Evolutionary conservation across 1,140 invertebrate genomes (phyloP).

Genomic region (Hestina assimilis): DNA sequence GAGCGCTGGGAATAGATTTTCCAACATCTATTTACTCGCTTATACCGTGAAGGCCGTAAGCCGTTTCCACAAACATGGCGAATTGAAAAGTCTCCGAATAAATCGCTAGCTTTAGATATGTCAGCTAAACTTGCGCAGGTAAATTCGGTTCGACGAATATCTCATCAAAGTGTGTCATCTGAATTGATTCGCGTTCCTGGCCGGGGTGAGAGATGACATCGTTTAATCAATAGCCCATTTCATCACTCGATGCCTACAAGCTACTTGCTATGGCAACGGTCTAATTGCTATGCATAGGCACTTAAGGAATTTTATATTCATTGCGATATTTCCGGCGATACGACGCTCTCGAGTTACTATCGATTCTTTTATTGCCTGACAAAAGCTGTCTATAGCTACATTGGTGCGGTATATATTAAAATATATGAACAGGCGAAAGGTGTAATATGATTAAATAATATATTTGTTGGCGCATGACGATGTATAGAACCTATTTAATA

Average conservation of each 20-base stretch:
- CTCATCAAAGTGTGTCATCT: slow-evolving; percentile 38
- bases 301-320: slow-evolving; percentile 13
- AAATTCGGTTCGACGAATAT: slow-evolving; percentile 31
- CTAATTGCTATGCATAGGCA: slow-evolving; percentile 22
- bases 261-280: slow-evolving; percentile 3
- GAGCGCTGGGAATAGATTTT: slow-evolving; percentile 14
- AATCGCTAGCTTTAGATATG: slow-evolving; percentile 25
- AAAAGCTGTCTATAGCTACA: not conserved
- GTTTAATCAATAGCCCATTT: slow-evolving; percentile 19
- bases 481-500: too few species aligned
- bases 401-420: too few species aligned
- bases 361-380: not conserved
- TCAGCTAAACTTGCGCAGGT: slow-evolving; percentile 24
- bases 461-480: too few species aligned
- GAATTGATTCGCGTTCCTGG: slow-evolving; percentile 17
- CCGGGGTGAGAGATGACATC: slow-evolving; percentile 7
- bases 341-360: slow-evolving; percentile 3
- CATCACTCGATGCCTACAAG: slow-evolving; percentile 7
- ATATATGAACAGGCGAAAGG: too few species aligned
- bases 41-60: slow-evolving; percentile 18
- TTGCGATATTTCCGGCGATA: not conserved
- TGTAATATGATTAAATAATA: too few species aligned
- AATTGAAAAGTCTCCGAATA: slow-evolving; percentile 28
- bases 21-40: slow-evolving; percentile 16
- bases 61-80: slow-evolving; percentile 21